phyloP scores from a whole-genome alignment of 1,140 invertebrate genomes.

The Drosophila novamexicana region DNA sequence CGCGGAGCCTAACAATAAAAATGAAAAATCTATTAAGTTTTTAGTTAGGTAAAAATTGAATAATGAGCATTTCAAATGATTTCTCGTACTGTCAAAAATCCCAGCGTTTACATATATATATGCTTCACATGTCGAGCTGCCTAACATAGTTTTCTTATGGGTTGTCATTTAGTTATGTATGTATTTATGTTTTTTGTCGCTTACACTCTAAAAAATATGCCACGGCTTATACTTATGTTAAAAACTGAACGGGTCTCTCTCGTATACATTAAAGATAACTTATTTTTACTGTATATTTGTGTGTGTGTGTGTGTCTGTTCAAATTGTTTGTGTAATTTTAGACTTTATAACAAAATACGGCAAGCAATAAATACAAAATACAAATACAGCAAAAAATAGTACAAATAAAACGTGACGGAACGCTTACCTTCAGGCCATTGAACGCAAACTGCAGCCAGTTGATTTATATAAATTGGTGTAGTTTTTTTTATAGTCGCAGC shows the following conservation, averaged over 20 bases:
- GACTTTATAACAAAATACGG: conserved; percentile 72
- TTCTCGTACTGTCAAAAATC: conserved; percentile 25
- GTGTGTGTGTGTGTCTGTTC: conserved; percentile 17
- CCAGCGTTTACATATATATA: conserved; percentile 16
- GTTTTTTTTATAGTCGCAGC: conserved; percentile 37
- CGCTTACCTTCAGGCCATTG: conserved; percentile 94
- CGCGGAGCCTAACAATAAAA: conserved; percentile 54
- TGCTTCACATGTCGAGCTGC: conserved; percentile 22
- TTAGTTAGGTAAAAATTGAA: conserved; percentile 32
- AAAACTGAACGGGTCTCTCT: conserved; percentile 58
- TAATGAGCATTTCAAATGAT: conserved; percentile 33
- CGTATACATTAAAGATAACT: conserved; percentile 67
- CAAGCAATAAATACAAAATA: conserved; percentile 80
- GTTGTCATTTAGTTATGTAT: neutral
- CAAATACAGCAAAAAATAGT: conserved; percentile 44
- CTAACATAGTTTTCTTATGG: conserved; percentile 10
- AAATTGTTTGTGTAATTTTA: conserved; percentile 37
- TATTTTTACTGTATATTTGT: conserved; percentile 42
- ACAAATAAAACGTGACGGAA: conserved; percentile 55
- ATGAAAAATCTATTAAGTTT: conserved; percentile 20
- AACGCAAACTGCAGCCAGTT: conserved; percentile 92
- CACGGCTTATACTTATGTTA: conserved; percentile 39
- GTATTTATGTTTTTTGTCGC: conserved; percentile 26
- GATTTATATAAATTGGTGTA: conserved; percentile 19
- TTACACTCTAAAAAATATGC: conserved; percentile 53